Evolutionary conservation across 2,113 vertebrate species (phyloP).

Genomic region (Motacilla tschutschensis): DNA sequence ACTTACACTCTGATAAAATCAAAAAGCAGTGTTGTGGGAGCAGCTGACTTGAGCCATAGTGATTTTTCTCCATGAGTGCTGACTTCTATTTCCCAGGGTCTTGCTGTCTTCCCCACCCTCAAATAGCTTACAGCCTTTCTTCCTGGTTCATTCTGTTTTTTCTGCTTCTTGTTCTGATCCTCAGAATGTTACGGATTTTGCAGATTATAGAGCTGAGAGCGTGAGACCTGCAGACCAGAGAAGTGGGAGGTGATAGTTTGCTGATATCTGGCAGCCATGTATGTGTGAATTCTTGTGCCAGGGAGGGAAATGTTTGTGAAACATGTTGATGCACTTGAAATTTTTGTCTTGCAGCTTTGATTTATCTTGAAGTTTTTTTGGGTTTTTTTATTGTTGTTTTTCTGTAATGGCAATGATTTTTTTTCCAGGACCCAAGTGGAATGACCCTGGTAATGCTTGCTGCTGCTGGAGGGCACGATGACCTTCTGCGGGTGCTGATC

Average conservation of each 20-base stretch:
- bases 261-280: neutral
- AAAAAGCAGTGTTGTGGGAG: neutral
- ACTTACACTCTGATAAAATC: neutral
- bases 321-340: neutral
- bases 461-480: constrained; percentile 92
- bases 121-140: neutral
- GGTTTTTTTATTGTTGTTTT: neutral
- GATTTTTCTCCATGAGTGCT: neutral
- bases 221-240: neutral
- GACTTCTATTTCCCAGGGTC: neutral
- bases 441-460: constrained; percentile 96
- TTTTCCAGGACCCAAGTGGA: constrained; percentile 86
- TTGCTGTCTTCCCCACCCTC: neutral
- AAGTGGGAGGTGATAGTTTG: neutral
- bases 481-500: constrained; percentile 89
- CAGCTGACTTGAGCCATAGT: neutral
- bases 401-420: neutral
- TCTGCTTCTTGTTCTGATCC: neutral
- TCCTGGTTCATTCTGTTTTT: neutral
- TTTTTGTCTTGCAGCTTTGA: neutral
- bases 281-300: neutral
- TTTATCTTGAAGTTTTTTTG: neutral
- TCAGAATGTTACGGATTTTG: fast-evolving
- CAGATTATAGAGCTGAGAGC: neutral
- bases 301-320: neutral